Base-by-base conservation (phyloP, 2,888 invertebrate species). In the Asteroscopus sphinx region DNA sequence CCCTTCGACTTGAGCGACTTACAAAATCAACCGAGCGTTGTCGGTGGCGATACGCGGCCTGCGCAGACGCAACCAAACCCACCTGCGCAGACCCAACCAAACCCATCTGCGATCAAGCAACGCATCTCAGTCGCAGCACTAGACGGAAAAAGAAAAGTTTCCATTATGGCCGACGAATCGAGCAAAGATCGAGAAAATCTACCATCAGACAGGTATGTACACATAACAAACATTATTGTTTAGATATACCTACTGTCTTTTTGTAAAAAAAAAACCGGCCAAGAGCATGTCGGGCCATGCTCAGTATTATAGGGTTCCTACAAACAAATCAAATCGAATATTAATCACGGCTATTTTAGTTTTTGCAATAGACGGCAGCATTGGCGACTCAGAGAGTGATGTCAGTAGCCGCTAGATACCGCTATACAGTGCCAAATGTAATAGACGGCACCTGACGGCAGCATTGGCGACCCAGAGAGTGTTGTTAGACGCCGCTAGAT, bases 131-230 rank as follows among this genome's bases (percentile, higher is more conserved):
- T 73, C 0, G 72, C 84, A 12, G 79, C 82, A 3, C 77, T 82
- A 9, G 91, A 91, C 67, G 95, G 95, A 48, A 95, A 95, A 67
- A 90, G 96, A 57, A 95, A 95, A 83, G 96, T 96, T 11, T 96
- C 96, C 77, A 96, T 96, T 63, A 95, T 95, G 87, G 95, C 96
- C 4, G 95, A 96, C 80, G 95, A 83, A 71, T 85, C 83, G 12
- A 94, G 94, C 69, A 94, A 95, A 63, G 96, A 95, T 39, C 94
- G 96, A 61, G 96, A 96, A 80, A 96, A 96, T 85, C 89, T 94
- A 47, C 96, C 95, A 1, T 96, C 95, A 56, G 96, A 96, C 79
- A 95, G 95, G 91, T 95, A 93, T 82, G 68, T 62, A 28, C 44
- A 8, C 8, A 11, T 35, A 35, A 8, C 13, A 13, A 35, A 13